These are phyloP conservation scores for Pyralis farinalis DNA, from an alignment of 2,888 invertebrate species.

Conservation along the genomic window DNA sequence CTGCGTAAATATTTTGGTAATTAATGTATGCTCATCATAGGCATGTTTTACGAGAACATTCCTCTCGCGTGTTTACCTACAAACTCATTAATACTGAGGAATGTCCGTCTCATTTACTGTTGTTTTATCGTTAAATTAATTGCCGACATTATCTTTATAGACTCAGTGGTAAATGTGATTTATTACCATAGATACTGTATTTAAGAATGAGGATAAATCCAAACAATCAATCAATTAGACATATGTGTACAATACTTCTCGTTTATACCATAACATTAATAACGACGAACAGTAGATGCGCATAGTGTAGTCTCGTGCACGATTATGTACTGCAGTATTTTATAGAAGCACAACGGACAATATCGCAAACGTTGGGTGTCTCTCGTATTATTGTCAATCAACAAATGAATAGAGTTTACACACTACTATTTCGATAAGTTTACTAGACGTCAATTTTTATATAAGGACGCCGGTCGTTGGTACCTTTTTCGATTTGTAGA, in stretches of 20 bases:
- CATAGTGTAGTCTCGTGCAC: too few species aligned
- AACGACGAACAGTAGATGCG: too few species aligned
- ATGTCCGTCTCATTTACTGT: conserved; percentile 19
- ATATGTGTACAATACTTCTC: background rate
- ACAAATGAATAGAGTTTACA: too few species aligned
- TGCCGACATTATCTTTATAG: conserved; percentile 13
- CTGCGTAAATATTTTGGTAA: conserved; percentile 72
- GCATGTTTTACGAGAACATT: conserved; percentile 40
- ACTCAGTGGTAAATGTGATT: conserved; percentile 11
- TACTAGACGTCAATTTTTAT: conserved; percentile 12
- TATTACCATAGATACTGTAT: conserved; percentile 2
- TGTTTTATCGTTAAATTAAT: conserved; percentile 12
- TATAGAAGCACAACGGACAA: too few species aligned
- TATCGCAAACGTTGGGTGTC: too few species aligned
- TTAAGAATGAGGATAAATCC: background rate
- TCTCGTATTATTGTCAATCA: too few species aligned
- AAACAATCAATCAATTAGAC: conserved; percentile 2
- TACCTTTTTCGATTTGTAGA: conserved; percentile 23
- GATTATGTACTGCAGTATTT: too few species aligned
- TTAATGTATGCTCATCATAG: conserved; percentile 56
- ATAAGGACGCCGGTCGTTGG: conserved; percentile 4
- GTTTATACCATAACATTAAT: too few species aligned
- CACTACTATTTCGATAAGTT: background rate
- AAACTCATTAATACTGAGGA: conserved; percentile 25
- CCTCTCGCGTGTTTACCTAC: conserved; percentile 45